Percentiles rank a stretch among this genome's conserved stretches.
Evolutionary conservation across 2,888 invertebrate species (phyloP).

Genomic region (Drymonia ruficornis): DNA sequence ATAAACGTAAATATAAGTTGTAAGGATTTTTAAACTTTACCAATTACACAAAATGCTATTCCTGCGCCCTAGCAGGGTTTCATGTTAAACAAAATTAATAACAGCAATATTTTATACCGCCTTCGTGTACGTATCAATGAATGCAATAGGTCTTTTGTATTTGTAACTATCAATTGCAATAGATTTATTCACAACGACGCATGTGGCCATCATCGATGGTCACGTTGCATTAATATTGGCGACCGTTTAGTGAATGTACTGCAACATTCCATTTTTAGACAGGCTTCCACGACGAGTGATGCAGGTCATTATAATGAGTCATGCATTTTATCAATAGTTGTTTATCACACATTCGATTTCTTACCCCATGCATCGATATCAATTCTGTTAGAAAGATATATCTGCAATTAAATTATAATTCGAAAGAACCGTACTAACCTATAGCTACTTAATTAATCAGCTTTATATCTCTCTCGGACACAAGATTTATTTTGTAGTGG

Average conservation of each 20-base stretch:
- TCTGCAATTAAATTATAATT: no score
- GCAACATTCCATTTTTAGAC: slow-evolving; percentile 34
- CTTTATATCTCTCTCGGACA: no score
- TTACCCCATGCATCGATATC: not conserved
- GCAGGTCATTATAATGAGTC: slow-evolving; percentile 30
- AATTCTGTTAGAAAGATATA: not conserved
- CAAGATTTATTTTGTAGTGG: no score
- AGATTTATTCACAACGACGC: slow-evolving; percentile 2
- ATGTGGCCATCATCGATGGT: slow-evolving; percentile 9
- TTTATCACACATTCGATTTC: slow-evolving; percentile 12
- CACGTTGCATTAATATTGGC: slow-evolving; percentile 31
- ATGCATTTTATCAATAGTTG: slow-evolving; percentile 23
- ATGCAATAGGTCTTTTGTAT: not conserved
- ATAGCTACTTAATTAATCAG: no score
- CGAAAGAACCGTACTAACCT: no score
- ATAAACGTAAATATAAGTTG: no score
- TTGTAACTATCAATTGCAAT: not conserved
- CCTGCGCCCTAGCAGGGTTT: no score
- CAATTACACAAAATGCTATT: no score
- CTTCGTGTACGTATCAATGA: not conserved
- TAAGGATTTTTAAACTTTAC: no score
- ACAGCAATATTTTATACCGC: no score
- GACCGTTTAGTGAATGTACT: slow-evolving; percentile 23
- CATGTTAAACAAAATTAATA: no score
- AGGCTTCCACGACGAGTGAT: slow-evolving; percentile 24